Conservation (phyloP, 2,888 invertebrate genomes). For the Acrobasis repandana region DNA sequence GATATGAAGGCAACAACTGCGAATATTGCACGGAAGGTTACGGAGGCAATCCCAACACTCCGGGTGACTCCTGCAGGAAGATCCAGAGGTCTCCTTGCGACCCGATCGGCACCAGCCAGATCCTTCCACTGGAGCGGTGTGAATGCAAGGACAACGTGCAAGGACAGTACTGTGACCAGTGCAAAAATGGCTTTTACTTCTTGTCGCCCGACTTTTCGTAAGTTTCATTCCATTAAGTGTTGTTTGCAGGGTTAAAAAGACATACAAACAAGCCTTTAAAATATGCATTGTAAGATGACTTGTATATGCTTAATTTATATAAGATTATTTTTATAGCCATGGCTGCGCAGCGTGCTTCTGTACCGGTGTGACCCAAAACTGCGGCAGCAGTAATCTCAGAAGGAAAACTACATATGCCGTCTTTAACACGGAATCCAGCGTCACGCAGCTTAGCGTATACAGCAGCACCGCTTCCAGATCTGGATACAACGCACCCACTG, state of each 20-base stretch:
- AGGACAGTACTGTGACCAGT: constrained; percentile 93
- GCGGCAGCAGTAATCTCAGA: constrained; percentile 90
- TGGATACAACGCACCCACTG: constrained; percentile 59
- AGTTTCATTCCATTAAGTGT: neutral
- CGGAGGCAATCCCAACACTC: constrained; percentile 89
- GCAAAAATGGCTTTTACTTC: constrained; percentile 92
- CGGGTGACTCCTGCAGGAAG: constrained; percentile 88
- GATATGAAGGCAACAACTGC: constrained; percentile 88
- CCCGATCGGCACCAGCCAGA: constrained; percentile 85
- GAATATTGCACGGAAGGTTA: constrained; percentile 91
- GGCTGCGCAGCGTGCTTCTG: constrained; percentile 99
- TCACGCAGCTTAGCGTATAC: constrained; percentile 61
- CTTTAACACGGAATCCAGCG: constrained; percentile 49
- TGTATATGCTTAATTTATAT: no score
- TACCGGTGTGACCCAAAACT: constrained; percentile 92
- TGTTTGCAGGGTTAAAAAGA: no score
- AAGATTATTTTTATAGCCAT: constrained; percentile 74
- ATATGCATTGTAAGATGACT: no score
- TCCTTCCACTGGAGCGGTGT: constrained; percentile 64
- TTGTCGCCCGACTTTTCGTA: constrained; percentile 85
- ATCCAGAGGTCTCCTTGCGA: constrained; percentile 84
- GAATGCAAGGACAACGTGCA: constrained; percentile 84
- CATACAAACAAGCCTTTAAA: no score
- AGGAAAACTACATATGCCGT: constrained; percentile 77
- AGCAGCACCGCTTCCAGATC: constrained; percentile 47